phyloP scores from a whole-genome alignment of 1,140 invertebrate species.

The Sycobia sp. region DNA sequence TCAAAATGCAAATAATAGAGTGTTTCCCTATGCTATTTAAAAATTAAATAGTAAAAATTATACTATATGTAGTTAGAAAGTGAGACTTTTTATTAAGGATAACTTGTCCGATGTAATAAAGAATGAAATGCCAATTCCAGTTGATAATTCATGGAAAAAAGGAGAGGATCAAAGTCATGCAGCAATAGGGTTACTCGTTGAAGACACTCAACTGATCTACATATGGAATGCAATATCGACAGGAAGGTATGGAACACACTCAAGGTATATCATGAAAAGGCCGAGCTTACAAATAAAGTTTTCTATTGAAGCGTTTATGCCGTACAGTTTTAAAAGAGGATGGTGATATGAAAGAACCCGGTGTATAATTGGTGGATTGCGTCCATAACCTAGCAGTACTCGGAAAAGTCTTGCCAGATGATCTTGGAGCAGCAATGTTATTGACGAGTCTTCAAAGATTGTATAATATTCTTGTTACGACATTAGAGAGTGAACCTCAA shows the following conservation, averaged over 20 bases:
- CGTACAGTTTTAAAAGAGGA: slow-evolving; percentile 22
- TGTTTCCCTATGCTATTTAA: too few relatives aligned
- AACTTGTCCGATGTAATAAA: too few relatives aligned
- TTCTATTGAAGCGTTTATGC: slow-evolving; percentile 29
- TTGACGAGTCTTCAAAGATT: slow-evolving; percentile 23
- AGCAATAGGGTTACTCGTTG: too few relatives aligned
- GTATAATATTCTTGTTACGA: slow-evolving; percentile 30
- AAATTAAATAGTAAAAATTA: too few relatives aligned
- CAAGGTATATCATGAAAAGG: slow-evolving; percentile 27
- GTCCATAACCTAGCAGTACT: slow-evolving; percentile 28
- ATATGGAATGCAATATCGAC: slow-evolving; percentile 20
- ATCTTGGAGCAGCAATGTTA: slow-evolving; percentile 26
- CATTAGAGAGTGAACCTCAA: slow-evolving; percentile 25
- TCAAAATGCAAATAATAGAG: too few relatives aligned
- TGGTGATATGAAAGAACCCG: slow-evolving; percentile 18
- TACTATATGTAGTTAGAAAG: too few relatives aligned
- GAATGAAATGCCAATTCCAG: too few relatives aligned
- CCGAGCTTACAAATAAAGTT: slow-evolving; percentile 30
- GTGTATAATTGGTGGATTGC: background rate
- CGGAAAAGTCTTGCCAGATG: slow-evolving; percentile 28
- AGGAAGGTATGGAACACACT: slow-evolving; percentile 26
- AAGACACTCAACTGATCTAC: too few relatives aligned
- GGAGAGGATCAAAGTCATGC: too few relatives aligned
- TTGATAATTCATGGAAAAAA: too few relatives aligned
- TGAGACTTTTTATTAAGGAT: too few relatives aligned